Evolutionary conservation across 2,888 invertebrate genomes (phyloP).

Genomic region (Ctenicera cuprea): DNA sequence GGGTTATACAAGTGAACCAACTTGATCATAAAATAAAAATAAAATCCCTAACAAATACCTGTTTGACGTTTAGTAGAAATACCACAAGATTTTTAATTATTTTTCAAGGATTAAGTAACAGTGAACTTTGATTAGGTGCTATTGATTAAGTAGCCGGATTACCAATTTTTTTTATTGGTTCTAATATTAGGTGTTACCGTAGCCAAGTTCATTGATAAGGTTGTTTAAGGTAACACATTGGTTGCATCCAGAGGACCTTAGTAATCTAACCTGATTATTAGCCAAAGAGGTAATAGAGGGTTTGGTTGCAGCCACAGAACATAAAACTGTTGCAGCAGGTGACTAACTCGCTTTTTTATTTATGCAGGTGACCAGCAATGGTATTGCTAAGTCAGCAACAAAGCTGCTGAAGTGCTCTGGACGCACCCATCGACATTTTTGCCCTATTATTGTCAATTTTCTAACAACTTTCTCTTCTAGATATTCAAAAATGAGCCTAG

Average conservation of each 20-base stretch:
- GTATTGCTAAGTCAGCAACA: too few relatives aligned
- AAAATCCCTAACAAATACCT: background rate
- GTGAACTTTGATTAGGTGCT: slow-evolving; percentile 21
- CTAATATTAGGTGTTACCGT: background rate
- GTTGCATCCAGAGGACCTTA: too few relatives aligned
- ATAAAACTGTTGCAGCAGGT: too few relatives aligned
- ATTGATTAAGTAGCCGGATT: slow-evolving; percentile 17
- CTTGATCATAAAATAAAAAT: background rate
- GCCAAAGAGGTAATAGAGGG: too few relatives aligned
- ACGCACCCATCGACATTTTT: too few relatives aligned
- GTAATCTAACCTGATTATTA: too few relatives aligned
- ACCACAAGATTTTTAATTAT: background rate
- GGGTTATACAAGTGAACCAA: too few relatives aligned
- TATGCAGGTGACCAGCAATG: too few relatives aligned
- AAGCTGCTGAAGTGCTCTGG: too few relatives aligned
- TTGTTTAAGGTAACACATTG: background rate
- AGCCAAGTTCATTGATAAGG: background rate
- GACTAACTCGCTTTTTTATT: too few relatives aligned
- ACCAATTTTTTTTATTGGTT: slow-evolving; percentile 12
- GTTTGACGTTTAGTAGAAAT: background rate
- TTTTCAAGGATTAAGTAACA: slow-evolving; percentile 6
- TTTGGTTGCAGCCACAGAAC: too few relatives aligned
- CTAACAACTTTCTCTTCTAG: background rate
- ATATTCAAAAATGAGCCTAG: slow-evolving; percentile 38
- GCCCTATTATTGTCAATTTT: background rate